These are phyloP conservation scores for Poecile atricapillus DNA, from an alignment of 2,113 vertebrate genomes.

Conservation along the genomic window DNA sequence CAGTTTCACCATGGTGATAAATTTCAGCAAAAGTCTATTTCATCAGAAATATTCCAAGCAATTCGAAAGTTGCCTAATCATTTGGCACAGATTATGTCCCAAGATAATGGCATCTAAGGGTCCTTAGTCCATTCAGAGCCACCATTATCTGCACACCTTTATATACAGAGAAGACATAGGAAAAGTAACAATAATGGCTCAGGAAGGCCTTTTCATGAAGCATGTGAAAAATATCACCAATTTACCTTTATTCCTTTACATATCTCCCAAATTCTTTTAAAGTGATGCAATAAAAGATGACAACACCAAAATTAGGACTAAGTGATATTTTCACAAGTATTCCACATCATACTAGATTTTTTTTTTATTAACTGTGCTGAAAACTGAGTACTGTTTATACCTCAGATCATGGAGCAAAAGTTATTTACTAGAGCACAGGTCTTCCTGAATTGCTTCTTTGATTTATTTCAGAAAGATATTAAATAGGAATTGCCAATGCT, in stretches of 20 bases:
- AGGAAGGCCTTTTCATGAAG: not conserved
- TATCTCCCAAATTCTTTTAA: not conserved
- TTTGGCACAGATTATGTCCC: not conserved
- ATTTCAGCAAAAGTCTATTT: conserved; percentile 17
- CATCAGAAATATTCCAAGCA: conserved; percentile 32
- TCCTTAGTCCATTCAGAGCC: not conserved
- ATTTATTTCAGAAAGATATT: not conserved
- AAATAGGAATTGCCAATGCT: not conserved
- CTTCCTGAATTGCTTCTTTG: not conserved
- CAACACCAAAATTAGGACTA: not conserved
- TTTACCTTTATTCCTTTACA: not conserved
- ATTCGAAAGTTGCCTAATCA: not conserved
- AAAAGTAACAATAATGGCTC: not conserved
- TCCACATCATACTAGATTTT: not conserved
- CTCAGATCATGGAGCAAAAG: not conserved
- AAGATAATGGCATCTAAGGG: not conserved
- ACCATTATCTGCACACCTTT: not conserved
- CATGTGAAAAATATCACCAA: not conserved
- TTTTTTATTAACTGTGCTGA: not conserved
- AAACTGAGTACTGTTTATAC: not conserved
- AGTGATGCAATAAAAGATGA: not conserved
- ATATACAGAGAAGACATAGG: not conserved
- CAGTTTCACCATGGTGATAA: not conserved
- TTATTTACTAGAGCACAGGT: not conserved
- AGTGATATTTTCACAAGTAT: not conserved